phyloP scores from a whole-genome alignment of 1,140 invertebrate genomes.

The Drosophila nigromelanica region DNA sequence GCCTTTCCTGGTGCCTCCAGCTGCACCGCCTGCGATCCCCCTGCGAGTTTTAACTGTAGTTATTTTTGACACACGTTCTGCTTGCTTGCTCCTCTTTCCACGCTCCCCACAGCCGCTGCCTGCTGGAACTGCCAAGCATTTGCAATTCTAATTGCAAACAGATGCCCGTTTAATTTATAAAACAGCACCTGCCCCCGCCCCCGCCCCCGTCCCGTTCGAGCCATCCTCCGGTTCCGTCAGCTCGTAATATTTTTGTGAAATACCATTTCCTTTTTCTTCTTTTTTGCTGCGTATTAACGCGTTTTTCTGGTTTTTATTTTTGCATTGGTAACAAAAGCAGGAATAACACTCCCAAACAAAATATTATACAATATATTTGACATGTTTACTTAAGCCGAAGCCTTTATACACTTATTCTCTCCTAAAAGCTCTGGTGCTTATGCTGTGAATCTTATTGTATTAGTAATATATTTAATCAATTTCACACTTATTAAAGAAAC shows the following conservation, averaged over 20 bases:
- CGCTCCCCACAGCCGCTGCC: background rate
- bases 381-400: slow-evolving; percentile 18
- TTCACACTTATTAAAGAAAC: no score
- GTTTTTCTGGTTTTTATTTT: slow-evolving; percentile 63
- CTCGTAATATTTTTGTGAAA: slow-evolving; percentile 38
- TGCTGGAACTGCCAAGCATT: slow-evolving; percentile 41
- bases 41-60: slow-evolving; percentile 39
- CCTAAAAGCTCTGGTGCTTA: background rate
- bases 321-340: slow-evolving; percentile 57
- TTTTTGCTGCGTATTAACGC: slow-evolving; percentile 36
- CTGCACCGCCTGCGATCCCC: background rate
- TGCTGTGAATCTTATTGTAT: background rate
- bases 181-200: background rate
- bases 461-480: no score
- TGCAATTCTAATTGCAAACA: slow-evolving; percentile 75
- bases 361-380: slow-evolving; percentile 12
- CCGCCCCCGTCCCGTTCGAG: background rate
- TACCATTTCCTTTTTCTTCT: slow-evolving; percentile 32
- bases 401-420: slow-evolving; percentile 16
- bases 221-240: background rate
- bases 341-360: slow-evolving; percentile 46
- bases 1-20: background rate
- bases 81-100: background rate
- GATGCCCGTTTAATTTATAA: slow-evolving; percentile 58
- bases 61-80: slow-evolving; percentile 57